phyloP scores from a whole-genome alignment of 2,888 invertebrate genomes.

The Unio delphinus region DNA sequence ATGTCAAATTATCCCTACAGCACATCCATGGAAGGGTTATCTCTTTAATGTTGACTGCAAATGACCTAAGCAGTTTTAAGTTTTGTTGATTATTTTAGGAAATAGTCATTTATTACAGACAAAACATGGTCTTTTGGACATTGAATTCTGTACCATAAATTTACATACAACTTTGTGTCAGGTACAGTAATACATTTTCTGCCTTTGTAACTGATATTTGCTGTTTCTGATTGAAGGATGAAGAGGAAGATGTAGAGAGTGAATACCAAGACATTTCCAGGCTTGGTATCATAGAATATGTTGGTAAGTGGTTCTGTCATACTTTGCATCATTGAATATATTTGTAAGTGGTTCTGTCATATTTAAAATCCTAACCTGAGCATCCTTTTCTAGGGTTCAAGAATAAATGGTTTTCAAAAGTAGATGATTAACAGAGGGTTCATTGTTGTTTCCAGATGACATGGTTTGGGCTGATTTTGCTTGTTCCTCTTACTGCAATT shows the following conservation, averaged over 20 bases:
- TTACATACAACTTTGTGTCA: background rate
- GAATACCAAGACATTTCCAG: slow-evolving; percentile 82
- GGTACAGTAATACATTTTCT: background rate
- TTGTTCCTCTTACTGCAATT: too few relatives aligned
- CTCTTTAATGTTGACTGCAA: too few relatives aligned
- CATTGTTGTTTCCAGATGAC: too few relatives aligned
- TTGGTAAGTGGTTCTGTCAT: slow-evolving; percentile 72
- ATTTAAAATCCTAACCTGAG: too few relatives aligned
- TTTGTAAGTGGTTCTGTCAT: slow-evolving; percentile 72
- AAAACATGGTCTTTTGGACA: background rate
- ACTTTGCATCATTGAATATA: slow-evolving; percentile 76
- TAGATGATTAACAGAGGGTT: too few relatives aligned
- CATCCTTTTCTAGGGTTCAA: too few relatives aligned
- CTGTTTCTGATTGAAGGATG: slow-evolving; percentile 42
- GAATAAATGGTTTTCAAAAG: too few relatives aligned
- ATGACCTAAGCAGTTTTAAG: too few relatives aligned
- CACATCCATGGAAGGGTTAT: too few relatives aligned
- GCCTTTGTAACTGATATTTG: background rate
- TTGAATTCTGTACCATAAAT: background rate
- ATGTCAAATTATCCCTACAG: too few relatives aligned
- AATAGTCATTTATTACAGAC: too few relatives aligned
- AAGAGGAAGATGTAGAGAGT: slow-evolving; percentile 45
- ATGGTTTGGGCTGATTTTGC: too few relatives aligned
- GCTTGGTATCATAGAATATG: slow-evolving; percentile 86
- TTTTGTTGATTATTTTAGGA: background rate